phyloP scores from a whole-genome alignment of 2,113 vertebrate species.

The Lophochroa leadbeateri region DNA sequence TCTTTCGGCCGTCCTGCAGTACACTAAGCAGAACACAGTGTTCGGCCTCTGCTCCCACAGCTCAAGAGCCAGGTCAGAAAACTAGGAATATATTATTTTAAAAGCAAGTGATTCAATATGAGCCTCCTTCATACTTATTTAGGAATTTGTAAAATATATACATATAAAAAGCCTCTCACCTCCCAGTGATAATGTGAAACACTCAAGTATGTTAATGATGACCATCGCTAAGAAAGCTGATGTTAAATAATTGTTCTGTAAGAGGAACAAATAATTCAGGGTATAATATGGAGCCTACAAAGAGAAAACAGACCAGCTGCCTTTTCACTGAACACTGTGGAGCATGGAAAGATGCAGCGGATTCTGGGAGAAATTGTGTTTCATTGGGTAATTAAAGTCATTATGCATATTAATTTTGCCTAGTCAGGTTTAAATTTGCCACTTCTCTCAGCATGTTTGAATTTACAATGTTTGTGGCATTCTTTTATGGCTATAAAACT shows the following conservation, averaged over 20 bases:
- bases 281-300: not conserved
- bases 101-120: not conserved
- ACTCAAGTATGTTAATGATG: not conserved
- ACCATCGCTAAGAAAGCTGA: not conserved
- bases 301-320: slow-evolving; percentile 40
- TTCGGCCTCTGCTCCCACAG: too few relatives aligned
- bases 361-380: not conserved
- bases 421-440: slow-evolving; percentile 45
- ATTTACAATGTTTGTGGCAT: not conserved
- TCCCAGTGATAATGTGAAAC: not conserved
- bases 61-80: too few relatives aligned
- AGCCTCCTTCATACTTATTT: not conserved
- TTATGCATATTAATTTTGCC: slow-evolving; percentile 45
- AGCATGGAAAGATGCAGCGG: not conserved
- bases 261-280: not conserved
- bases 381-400: not conserved
- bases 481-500: not conserved
- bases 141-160: not conserved
- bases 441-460: not conserved
- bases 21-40: too few relatives aligned
- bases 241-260: not conserved
- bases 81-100: not conserved
- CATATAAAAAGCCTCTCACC: not conserved
- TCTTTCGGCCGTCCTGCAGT: too few relatives aligned
- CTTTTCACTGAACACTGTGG: not conserved